A percentile compares a stretch with the other conserved stretches of the same genome.
phyloP scores from a whole-genome alignment of 2,888 invertebrate genomes.

The Lordiphosa andalusiaca region DNA sequence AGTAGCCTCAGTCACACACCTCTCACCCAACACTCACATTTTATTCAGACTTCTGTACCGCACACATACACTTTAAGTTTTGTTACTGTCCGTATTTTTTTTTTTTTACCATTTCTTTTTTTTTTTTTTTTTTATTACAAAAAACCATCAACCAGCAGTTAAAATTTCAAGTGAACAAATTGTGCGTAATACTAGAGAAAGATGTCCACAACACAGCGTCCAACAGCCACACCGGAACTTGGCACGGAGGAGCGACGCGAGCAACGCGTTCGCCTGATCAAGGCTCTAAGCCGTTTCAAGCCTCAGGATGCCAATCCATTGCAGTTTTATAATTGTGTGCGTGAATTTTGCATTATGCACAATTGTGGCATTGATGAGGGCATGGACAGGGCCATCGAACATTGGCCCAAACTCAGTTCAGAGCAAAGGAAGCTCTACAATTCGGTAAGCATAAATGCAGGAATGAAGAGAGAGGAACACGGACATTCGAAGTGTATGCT shows the following conservation, averaged over 20 bases:
- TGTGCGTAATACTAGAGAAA: too few species aligned
- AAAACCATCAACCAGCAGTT: neutral
- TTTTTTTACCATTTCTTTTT: too few species aligned
- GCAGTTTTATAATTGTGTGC: constrained; percentile 58
- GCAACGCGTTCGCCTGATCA: constrained; percentile 16
- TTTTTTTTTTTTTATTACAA: too few species aligned
- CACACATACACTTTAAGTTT: too few species aligned
- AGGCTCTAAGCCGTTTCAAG: constrained; percentile 17
- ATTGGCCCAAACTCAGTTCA: constrained; percentile 36
- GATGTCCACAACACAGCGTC: too few species aligned
- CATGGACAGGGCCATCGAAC: constrained; percentile 33
- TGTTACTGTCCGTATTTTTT: too few species aligned
- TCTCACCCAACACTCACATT: neutral
- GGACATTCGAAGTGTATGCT: too few species aligned
- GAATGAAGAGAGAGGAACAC: too few species aligned
- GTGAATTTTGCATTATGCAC: constrained; percentile 58
- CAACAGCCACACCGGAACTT: neutral
- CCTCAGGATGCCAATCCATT: constrained; percentile 38
- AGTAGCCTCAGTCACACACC: neutral
- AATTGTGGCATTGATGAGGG: constrained; percentile 65
- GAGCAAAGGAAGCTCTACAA: constrained; percentile 41
- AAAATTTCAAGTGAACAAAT: too few species aligned
- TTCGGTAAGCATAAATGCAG: constrained; percentile 37
- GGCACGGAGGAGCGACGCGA: constrained; percentile 2
- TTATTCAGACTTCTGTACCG: neutral